Evolutionary conservation across 2,888 invertebrate genomes (phyloP).

Genomic region (Eudemis profundana): DNA sequence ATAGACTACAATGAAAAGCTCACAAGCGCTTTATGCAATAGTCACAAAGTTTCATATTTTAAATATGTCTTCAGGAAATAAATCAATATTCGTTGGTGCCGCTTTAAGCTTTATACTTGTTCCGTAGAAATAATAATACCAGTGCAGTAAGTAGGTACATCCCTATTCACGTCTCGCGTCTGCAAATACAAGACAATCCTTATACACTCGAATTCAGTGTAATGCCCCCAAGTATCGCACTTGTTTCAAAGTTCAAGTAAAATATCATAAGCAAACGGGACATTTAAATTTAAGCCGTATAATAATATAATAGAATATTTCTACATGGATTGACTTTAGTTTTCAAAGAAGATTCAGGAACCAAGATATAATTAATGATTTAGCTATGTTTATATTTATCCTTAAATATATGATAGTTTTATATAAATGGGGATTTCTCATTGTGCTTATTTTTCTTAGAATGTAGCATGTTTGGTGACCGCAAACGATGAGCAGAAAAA

Average conservation of each 20-base stretch:
- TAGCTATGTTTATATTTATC: background rate
- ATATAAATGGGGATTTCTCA: background rate
- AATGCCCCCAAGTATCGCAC: background rate
- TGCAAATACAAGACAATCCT: slow-evolving; percentile 51
- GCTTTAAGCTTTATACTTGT: slow-evolving; percentile 28
- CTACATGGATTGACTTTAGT: no score
- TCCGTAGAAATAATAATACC: slow-evolving; percentile 22
- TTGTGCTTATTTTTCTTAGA: slow-evolving; percentile 17
- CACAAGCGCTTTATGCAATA: no score
- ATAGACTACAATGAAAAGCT: no score
- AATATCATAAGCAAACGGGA: background rate
- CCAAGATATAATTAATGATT: no score
- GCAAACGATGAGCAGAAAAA: slow-evolving; percentile 36
- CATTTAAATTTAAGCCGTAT: background rate
- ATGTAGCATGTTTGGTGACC: slow-evolving; percentile 33
- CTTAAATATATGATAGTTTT: slow-evolving; percentile 5
- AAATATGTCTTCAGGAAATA: background rate
- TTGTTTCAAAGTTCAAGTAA: background rate
- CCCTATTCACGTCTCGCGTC: slow-evolving; percentile 47
- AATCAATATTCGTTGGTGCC: background rate
- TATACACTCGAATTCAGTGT: slow-evolving; percentile 32
- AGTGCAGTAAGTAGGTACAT: slow-evolving; percentile 39
- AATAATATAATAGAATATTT: no score
- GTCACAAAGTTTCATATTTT: background rate
- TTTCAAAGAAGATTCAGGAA: no score